Evolutionary conservation across 2,888 invertebrate genomes (phyloP).

Genomic region (Drosophila dives): DNA sequence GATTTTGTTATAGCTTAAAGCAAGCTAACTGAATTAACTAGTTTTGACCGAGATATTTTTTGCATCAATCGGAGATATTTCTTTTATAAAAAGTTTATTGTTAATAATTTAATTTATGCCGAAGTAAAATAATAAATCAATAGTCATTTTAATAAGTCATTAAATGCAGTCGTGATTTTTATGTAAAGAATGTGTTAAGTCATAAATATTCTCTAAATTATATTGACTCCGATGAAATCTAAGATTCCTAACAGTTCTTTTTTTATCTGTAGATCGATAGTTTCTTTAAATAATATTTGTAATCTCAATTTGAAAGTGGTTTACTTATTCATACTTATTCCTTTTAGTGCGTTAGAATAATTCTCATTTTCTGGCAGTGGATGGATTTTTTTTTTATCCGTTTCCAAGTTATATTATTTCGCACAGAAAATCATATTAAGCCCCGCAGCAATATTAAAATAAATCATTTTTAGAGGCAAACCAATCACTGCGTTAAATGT

Average conservation of each 20-base stretch:
- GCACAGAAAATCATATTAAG: conserved; percentile 1
- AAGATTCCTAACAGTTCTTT: not conserved
- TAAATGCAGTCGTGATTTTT: not conserved
- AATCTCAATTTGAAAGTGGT: not conserved
- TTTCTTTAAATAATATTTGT: not conserved
- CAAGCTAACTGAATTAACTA: not conserved
- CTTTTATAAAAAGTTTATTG: not conserved
- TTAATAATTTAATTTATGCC: not conserved
- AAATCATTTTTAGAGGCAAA: conserved; percentile 8
- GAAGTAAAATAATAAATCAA: not conserved
- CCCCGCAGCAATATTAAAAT: conserved; percentile 6
- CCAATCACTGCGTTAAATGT: conserved; percentile 18
- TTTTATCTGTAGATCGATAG: not conserved
- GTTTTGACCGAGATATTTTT: not conserved
- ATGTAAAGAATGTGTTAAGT: not conserved
- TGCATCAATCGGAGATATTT: not conserved
- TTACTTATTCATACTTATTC: not conserved
- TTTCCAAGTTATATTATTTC: not conserved
- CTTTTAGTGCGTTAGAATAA: not conserved
- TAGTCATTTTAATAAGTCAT: not conserved
- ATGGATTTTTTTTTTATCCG: not conserved
- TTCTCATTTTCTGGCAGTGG: not conserved
- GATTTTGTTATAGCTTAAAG: not conserved
- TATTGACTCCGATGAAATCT: not conserved
- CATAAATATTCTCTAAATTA: not conserved